phyloP scores from a whole-genome alignment of 2,888 invertebrate species.

The Hipparchia sbordonii region DNA sequence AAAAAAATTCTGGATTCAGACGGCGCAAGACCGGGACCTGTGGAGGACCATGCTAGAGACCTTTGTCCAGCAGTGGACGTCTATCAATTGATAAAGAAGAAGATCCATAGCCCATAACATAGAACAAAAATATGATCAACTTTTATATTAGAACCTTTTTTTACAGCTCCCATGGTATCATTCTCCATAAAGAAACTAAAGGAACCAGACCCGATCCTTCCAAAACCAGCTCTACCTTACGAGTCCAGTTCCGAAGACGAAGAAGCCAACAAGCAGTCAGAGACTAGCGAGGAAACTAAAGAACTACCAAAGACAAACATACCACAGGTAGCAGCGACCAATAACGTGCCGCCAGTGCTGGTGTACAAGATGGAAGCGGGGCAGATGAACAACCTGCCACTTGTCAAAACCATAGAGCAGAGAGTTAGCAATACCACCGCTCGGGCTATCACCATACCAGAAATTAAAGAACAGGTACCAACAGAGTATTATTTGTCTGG shows the following conservation, averaged over 20 bases:
- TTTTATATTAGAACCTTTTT: constrained; percentile 21
- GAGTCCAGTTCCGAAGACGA: constrained; percentile 88
- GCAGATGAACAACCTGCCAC: constrained; percentile 51
- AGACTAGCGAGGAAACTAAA: constrained; percentile 44
- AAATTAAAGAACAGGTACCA: constrained; percentile 39
- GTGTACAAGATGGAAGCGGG: constrained; percentile 68
- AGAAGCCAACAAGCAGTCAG: constrained; percentile 63
- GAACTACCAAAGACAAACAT: constrained; percentile 43
- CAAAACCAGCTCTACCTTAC: constrained; percentile 89
- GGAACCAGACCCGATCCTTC: constrained; percentile 85
- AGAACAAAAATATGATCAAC: not conserved
- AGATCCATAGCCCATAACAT: no score
- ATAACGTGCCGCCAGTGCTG: constrained; percentile 57
- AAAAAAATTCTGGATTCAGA: no score
- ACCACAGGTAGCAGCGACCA: constrained; percentile 44
- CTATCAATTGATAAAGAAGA: no score
- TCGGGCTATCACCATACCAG: constrained; percentile 30
- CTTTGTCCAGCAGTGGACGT: no score
- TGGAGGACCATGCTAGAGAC: no score
- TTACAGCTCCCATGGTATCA: constrained; percentile 86
- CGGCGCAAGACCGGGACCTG: no score
- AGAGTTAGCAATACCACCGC: constrained; percentile 46
- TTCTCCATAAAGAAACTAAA: constrained; percentile 93
- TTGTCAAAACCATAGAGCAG: constrained; percentile 49
- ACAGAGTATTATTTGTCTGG: no score